These are phyloP conservation scores for Podargus strigoides DNA, from an alignment of 2,797 vertebrate genomes.

Conservation along the genomic window DNA sequence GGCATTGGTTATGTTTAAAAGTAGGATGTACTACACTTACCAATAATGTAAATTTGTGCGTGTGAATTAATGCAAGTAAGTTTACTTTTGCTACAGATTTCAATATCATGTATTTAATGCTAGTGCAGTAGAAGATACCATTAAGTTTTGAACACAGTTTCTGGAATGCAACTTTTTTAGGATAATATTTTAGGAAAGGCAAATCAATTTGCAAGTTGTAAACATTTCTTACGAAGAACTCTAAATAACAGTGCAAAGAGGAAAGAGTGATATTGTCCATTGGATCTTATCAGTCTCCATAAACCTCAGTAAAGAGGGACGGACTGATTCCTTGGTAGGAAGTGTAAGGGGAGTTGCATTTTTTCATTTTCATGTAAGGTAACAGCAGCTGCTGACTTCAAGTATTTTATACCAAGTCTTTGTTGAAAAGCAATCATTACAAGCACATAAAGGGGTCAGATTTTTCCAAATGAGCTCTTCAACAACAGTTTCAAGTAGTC, in stretches of 20 bases:
- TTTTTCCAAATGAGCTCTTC: neutral
- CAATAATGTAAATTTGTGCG: neutral
- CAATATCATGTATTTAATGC: rapidly evolving
- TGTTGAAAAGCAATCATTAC: neutral
- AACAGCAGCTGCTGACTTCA: neutral
- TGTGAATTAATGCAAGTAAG: neutral
- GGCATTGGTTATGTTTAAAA: neutral
- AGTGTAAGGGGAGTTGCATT: neutral
- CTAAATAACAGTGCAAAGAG: neutral
- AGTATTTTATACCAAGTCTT: neutral
- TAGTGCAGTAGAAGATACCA: neutral
- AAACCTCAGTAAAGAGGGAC: neutral
- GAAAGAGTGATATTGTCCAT: neutral
- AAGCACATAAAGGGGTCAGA: neutral
- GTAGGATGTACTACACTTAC: neutral
- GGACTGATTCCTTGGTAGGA: neutral
- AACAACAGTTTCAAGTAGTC: neutral
- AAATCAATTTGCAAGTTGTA: neutral
- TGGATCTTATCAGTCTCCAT: neutral
- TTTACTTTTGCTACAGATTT: neutral
- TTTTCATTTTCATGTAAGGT: neutral
- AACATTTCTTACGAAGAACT: neutral
- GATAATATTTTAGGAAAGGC: neutral
- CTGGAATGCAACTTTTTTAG: neutral
- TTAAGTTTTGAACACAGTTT: neutral